These are phyloP conservation scores for Camptogramma bilineatum DNA, from an alignment of 2,888 invertebrate genomes.

Conservation along the genomic window DNA sequence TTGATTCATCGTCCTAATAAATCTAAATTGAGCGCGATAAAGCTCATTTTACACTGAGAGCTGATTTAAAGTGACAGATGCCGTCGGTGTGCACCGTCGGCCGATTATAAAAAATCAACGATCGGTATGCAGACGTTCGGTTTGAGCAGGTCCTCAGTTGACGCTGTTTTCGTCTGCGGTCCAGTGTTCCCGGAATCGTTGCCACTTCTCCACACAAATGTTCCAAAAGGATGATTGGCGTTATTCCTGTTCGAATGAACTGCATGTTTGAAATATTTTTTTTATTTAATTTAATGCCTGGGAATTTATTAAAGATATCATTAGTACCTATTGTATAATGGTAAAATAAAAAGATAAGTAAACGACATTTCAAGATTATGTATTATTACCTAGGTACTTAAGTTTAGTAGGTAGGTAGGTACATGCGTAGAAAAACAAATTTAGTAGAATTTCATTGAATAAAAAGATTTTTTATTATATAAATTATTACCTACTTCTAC, in stretches of 20 bases:
- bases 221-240: conserved; percentile 44
- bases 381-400: no score
- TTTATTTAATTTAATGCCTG: neutral
- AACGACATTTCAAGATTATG: no score
- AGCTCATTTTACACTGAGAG: conserved; percentile 14
- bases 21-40: conserved; percentile 10
- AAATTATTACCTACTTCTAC: no score
- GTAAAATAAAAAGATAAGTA: no score
- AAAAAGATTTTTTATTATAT: no score
- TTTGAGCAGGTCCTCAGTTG: conserved; percentile 84
- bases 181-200: conserved; percentile 70
- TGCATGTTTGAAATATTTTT: conserved; percentile 11
- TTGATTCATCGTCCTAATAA: conserved; percentile 3
- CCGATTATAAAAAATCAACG: conserved; percentile 82
- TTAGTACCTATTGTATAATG: neutral
- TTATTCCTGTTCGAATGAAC: conserved; percentile 29
- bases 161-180: conserved; percentile 85
- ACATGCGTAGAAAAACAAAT: no score
- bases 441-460: no score
- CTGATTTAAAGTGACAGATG: conserved; percentile 20
- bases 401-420: no score
- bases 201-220: conserved; percentile 57
- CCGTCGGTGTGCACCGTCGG: conserved; percentile 62
- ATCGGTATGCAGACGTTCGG: conserved; percentile 86
- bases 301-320: neutral